A percentile compares a stretch with the other conserved stretches of the same genome.
Conservation (phyloP, 2,888 invertebrate species). For the Synanthedon andrenaeformis region DNA sequence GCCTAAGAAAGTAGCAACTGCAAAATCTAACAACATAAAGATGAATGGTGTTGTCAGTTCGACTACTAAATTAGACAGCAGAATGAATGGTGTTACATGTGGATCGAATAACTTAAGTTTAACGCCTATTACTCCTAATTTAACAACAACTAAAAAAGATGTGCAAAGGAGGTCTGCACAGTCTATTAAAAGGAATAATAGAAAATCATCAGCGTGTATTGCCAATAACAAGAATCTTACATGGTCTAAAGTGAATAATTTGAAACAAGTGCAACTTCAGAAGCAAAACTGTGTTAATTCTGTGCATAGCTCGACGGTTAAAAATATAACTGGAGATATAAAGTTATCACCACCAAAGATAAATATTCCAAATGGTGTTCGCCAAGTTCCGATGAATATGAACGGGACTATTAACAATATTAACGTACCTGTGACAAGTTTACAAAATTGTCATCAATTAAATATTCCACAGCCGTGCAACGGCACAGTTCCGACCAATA, state of each 20-base stretch:
- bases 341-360: constrained; percentile 51
- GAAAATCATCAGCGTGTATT: constrained; percentile 60
- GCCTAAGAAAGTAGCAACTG: constrained; percentile 27
- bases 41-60: constrained; percentile 52
- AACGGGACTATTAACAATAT: constrained; percentile 46
- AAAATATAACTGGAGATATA: constrained; percentile 28
- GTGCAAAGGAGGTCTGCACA: constrained; percentile 30
- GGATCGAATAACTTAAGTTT: constrained; percentile 59
- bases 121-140: constrained; percentile 36
- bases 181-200: constrained; percentile 45
- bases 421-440: constrained; percentile 49
- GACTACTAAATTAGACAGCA: constrained; percentile 55
- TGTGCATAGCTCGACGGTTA: constrained; percentile 19
- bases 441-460: constrained; percentile 56
- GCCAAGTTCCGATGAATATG: constrained; percentile 50
- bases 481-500: constrained; percentile 47
- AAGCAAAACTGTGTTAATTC: constrained; percentile 53
- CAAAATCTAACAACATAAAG: constrained; percentile 36
- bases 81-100: constrained; percentile 60
- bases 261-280: constrained; percentile 56
- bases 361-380: constrained; percentile 51
- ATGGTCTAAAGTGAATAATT: constrained; percentile 62
- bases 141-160: constrained; percentile 37
- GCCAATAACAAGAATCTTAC: constrained; percentile 61
- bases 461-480: constrained; percentile 54